Percentiles rank a stretch among this genome's conserved stretches.
Conservation (phyloP, 1,140 invertebrate genomes). For the Eupeodes corollae region DNA sequence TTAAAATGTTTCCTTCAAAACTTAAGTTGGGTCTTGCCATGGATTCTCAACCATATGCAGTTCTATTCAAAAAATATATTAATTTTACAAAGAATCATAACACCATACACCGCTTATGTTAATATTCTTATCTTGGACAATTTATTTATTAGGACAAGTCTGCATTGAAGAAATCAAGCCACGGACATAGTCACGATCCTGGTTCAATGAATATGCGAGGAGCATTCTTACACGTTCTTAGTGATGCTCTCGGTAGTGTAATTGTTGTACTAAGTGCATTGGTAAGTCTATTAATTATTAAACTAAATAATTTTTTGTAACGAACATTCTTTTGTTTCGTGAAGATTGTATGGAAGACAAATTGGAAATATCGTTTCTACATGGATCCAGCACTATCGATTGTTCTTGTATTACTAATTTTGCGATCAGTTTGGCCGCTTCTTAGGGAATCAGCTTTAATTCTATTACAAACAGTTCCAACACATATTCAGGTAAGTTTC, state of each 20-base stretch:
- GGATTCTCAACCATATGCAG: too few relatives aligned
- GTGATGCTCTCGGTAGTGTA: constrained; percentile 90
- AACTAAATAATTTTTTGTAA: neutral
- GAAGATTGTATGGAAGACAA: constrained; percentile 69
- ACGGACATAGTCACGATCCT: constrained; percentile 50
- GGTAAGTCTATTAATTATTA: constrained; percentile 22
- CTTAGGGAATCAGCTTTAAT: constrained; percentile 80
- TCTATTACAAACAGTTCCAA: constrained; percentile 82
- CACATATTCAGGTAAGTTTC: constrained; percentile 67
- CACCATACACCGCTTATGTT: too few relatives aligned
- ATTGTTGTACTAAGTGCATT: constrained; percentile 92
- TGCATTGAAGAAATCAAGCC: constrained; percentile 30
- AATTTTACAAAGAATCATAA: too few relatives aligned
- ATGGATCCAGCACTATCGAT: constrained; percentile 90
- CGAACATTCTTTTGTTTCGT: neutral
- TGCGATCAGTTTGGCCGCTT: constrained; percentile 76
- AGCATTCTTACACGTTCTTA: constrained; percentile 93
- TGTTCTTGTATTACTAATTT: constrained; percentile 65
- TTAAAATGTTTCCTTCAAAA: too few relatives aligned
- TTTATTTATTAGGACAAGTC: constrained; percentile 22
- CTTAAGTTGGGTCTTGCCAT: too few relatives aligned
- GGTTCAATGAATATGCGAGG: constrained; percentile 94
- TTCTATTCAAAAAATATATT: too few relatives aligned
- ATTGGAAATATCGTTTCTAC: constrained; percentile 73
- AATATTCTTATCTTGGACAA: too few relatives aligned